A percentile compares a stretch with the other conserved stretches of the same genome.
Conservation (phyloP, 2,113 vertebrate genomes). For the Athene cunicularia region DNA sequence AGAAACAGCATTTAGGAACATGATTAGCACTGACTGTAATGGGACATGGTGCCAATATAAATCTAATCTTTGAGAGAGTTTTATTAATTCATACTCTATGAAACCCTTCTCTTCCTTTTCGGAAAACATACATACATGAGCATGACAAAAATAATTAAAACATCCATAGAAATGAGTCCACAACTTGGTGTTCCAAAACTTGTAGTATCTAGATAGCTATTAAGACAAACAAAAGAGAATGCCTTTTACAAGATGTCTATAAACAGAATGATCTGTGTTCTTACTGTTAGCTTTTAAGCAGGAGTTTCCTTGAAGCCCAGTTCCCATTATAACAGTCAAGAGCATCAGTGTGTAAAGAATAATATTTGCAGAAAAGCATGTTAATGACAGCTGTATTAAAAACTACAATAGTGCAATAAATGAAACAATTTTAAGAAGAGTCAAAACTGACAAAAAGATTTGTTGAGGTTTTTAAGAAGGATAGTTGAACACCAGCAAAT, state of each 20-base stretch:
- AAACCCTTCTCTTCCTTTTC: not conserved
- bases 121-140: not conserved
- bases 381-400: not conserved
- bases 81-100: not conserved
- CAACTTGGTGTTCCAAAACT: not conserved
- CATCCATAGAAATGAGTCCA: not conserved
- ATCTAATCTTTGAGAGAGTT: not conserved
- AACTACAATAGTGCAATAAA: not conserved
- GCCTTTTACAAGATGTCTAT: not conserved
- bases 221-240: not conserved
- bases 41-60: not conserved
- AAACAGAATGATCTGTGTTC: not conserved
- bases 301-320: not conserved
- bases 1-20: not conserved
- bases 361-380: not conserved
- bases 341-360: not conserved
- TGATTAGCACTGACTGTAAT: fast-evolving
- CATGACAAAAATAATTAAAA: not conserved
- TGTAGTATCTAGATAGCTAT: not conserved
- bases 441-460: not conserved
- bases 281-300: not conserved
- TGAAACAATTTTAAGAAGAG: not conserved
- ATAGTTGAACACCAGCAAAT: not conserved
- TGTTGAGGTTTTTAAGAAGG: not conserved
- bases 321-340: not conserved